Base-by-base conservation (phyloP, 2,797 vertebrate species). In the Cryptoprocta ferox region DNA sequence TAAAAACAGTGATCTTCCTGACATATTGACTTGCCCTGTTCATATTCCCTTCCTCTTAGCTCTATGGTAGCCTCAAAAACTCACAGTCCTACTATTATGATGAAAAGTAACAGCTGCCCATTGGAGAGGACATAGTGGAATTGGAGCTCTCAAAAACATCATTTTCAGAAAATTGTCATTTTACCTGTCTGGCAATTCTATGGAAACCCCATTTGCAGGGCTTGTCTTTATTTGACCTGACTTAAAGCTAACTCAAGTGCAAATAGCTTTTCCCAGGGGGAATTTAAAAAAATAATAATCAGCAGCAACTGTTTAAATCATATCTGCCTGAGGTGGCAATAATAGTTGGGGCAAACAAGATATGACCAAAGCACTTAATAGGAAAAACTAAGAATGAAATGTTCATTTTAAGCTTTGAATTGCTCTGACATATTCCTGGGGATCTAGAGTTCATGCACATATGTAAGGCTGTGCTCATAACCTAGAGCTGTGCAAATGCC, bases 221-320 rank as follows among this genome's bases (percentile, higher is more conserved):
- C 16, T 71, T 63, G 81, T 70, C 63, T 71, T 48, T 71, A 42
- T 71, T 53, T 80, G 21, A 53, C 56, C 19, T 63, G 50, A 79
- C n/a, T 80, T 16, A 80, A 71, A 85, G 9, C n/a, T 61, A 30
- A 32, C n/a, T 84, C 63, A 42, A 61, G 30, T 18, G 2, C 12
- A 79, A 65, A 65, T n/a, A 71, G 65, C 12, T 32, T 85, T 63
- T 71, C 42, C 35, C 45, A 37, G 13, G 35, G 63, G 6, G 2
- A 5, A n/a, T 79, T 80, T 35, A 75, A 32, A 95, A 81, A 81
- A 91, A n/a, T 8, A 87, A 81, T 35, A 86, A 92, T 95, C 53
- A 87, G 24, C 75, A 87, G 48, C 32, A 73, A 87, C 56, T 95
- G n/a, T 75, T 91, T 81, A 95, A 73, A 45, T 95, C 65, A 73